Conservation (phyloP, 2,113 vertebrate genomes). For the Neopipo cinnamomea region DNA sequence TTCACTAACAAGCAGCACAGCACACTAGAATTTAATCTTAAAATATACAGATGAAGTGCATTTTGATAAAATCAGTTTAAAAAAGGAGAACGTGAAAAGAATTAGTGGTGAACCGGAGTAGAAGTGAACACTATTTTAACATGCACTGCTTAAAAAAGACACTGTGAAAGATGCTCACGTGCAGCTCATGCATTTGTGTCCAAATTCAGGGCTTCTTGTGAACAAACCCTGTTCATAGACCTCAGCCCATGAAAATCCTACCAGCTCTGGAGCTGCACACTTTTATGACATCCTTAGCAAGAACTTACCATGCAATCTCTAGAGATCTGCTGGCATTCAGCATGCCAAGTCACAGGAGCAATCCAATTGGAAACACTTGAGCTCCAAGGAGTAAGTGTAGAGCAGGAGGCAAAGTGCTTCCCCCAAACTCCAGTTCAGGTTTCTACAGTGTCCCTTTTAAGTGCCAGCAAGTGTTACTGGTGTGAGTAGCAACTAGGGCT, state of each 20-base stretch:
- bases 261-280: not conserved
- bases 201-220: not conserved
- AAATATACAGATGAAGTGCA: not conserved
- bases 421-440: not conserved
- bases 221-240: not conserved
- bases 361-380: not conserved
- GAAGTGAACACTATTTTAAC: not conserved
- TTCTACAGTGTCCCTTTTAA: slow-evolving; percentile 69
- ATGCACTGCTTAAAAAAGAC: slow-evolving; percentile 68
- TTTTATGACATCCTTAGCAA: not conserved
- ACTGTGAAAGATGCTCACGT: slow-evolving; percentile 8
- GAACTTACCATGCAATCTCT: not conserved
- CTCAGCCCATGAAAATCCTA: not conserved
- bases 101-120: not conserved
- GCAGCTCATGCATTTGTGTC: not conserved
- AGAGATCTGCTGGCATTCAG: not conserved
- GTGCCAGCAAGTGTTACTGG: not conserved
- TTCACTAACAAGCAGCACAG: not conserved
- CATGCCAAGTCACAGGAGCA: not conserved
- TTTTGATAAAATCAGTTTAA: not conserved
- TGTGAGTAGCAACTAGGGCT: slow-evolving; percentile 24
- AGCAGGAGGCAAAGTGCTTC: not conserved
- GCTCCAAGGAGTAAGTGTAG: not conserved
- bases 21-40: not conserved
- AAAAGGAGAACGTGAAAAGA: not conserved